A percentile compares a stretch with the other conserved stretches of the same genome.
Evolutionary conservation across 2,888 invertebrate genomes (phyloP).

Genomic region (Andrena bicolor): DNA sequence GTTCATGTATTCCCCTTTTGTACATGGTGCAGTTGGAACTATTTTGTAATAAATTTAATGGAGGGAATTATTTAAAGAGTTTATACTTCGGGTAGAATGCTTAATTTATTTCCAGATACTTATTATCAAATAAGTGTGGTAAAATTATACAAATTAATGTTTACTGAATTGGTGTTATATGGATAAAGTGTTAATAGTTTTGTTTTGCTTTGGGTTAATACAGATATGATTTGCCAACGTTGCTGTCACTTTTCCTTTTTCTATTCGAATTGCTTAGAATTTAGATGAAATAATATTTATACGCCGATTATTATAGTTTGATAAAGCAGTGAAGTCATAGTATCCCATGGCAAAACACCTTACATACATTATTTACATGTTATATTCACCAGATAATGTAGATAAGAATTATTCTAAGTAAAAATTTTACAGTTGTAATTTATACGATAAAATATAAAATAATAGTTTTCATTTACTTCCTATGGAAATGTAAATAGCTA

Average conservation of each 20-base stretch:
- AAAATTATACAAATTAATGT: constrained; percentile 27
- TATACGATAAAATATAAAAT: constrained; percentile 54
- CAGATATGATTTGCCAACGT: constrained; percentile 40
- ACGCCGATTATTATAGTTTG: constrained; percentile 25
- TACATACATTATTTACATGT: constrained; percentile 54
- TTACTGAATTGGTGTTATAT: constrained; percentile 25
- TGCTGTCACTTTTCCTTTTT: constrained; percentile 19
- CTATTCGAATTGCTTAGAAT: constrained; percentile 22
- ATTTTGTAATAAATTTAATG: constrained; percentile 38
- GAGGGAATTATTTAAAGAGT: constrained; percentile 29
- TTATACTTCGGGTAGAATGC: constrained; percentile 29
- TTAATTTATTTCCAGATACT: constrained; percentile 47
- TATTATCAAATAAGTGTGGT: constrained; percentile 30
- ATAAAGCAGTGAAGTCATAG: constrained; percentile 44
- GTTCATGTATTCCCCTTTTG: constrained; percentile 29
- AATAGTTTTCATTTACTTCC: constrained; percentile 63
- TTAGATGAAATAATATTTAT: constrained; percentile 24
- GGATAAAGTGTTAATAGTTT: constrained; percentile 20
- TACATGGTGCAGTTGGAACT: constrained; percentile 37
- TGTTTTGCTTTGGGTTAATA: constrained; percentile 37
- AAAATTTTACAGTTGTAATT: constrained; percentile 62
- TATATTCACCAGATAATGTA: constrained; percentile 65
- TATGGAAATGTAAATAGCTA: constrained; percentile 66
- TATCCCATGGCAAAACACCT: constrained; percentile 52
- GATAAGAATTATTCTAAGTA: constrained; percentile 63